Conservation (phyloP, 2,888 invertebrate genomes). For the Liopterus haemorrhoidalis region DNA sequence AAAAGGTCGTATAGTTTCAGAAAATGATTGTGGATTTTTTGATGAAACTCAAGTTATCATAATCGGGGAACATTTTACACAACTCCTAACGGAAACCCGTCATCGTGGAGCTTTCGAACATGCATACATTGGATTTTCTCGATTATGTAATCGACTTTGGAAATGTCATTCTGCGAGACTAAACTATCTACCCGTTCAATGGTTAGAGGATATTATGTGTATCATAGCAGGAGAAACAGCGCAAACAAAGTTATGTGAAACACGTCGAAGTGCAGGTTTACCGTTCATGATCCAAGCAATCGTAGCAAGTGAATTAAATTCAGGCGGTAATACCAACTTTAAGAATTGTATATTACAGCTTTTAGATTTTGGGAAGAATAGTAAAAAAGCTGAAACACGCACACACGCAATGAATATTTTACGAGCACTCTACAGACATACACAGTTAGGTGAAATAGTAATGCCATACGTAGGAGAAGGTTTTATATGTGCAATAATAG, state of each 20-base stretch:
- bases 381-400: constrained; percentile 49
- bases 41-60: constrained; percentile 47
- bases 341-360: constrained; percentile 54
- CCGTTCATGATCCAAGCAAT: constrained; percentile 88
- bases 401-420: constrained; percentile 84
- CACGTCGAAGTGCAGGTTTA: constrained; percentile 87
- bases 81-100: constrained; percentile 67
- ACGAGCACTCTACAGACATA: constrained; percentile 71
- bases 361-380: constrained; percentile 42
- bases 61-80: constrained; percentile 63
- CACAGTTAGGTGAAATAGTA: constrained; percentile 67
- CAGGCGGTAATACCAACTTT: constrained; percentile 53
- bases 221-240: constrained; percentile 50
- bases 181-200: constrained; percentile 56
- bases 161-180: constrained; percentile 45
- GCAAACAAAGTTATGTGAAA: constrained; percentile 61
- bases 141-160: constrained; percentile 67
- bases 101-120: constrained; percentile 98
- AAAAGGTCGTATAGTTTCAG: constrained; percentile 46
- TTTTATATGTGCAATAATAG: constrained; percentile 64
- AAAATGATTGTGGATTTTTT: constrained; percentile 43
- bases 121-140: constrained; percentile 82
- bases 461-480: constrained; percentile 63
- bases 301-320: constrained; percentile 65
- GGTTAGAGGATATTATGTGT: constrained; percentile 57